phyloP scores from a whole-genome alignment of 1,140 invertebrate species.

The Euborellia annulipes region DNA sequence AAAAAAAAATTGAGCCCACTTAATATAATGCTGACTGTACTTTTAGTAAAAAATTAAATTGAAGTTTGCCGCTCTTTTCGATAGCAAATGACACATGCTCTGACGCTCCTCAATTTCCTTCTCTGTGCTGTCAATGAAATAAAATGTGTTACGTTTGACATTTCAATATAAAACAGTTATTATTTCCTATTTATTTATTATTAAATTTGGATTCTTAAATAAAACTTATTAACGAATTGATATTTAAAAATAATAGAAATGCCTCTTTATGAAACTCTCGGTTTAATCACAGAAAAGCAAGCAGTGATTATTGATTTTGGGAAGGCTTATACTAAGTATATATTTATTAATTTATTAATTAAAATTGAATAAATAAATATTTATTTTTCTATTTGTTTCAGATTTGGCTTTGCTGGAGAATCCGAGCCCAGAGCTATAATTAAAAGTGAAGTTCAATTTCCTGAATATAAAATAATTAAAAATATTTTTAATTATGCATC shows the following conservation, averaged over 20 bases:
- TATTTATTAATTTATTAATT: slow-evolving; percentile 16
- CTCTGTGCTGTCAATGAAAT: too few species aligned
- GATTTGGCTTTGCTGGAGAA: slow-evolving; percentile 85
- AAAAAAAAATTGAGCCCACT: too few species aligned
- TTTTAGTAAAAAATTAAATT: too few species aligned
- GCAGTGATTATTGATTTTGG: slow-evolving; percentile 84
- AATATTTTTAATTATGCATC: slow-evolving; percentile 54
- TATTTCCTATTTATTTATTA: too few species aligned
- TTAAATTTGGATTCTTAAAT: too few species aligned
- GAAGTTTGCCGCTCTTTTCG: too few species aligned
- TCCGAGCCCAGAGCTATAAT: slow-evolving; percentile 73
- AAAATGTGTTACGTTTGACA: too few species aligned
- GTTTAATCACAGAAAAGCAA: slow-evolving; percentile 68
- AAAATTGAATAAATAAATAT: neutral
- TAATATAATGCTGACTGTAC: too few species aligned
- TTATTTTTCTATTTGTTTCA: slow-evolving; percentile 27
- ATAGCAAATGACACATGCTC: too few species aligned
- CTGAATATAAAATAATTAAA: slow-evolving; percentile 40
- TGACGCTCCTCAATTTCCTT: too few species aligned
- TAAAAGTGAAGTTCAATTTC: slow-evolving; percentile 53
- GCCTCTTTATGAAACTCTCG: slow-evolving; percentile 59
- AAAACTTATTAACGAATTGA: too few species aligned
- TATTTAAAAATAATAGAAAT: slow-evolving; percentile 24
- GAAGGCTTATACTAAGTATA: slow-evolving; percentile 82
- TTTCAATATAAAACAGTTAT: too few species aligned